Evolutionary conservation across 2,797 vertebrate genomes (phyloP).

Genomic region (Hozukius guyotensis): DNA sequence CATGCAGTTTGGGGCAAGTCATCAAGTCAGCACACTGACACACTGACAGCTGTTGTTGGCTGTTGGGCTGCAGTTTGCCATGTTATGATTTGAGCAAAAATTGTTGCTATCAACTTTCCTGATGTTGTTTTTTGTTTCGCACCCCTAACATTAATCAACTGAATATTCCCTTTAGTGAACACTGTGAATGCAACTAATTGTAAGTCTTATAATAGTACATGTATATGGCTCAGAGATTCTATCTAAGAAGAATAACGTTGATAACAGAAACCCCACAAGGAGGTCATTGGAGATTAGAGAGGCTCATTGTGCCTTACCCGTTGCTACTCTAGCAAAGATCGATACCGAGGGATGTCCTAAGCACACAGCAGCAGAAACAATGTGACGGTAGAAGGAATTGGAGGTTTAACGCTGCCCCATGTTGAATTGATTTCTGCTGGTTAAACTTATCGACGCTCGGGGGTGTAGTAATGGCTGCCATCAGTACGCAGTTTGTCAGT

Average conservation of each 20-base stretch:
- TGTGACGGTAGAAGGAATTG: constrained; percentile 7
- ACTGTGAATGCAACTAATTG: not conserved
- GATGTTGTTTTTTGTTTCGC: too few species aligned
- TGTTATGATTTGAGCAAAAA: too few species aligned
- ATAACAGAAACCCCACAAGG: not conserved
- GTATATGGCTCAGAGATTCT: not conserved
- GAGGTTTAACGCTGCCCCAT: constrained; percentile 3
- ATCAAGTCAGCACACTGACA: too few species aligned
- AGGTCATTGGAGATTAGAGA: constrained; percentile 14
- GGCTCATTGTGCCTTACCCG: not conserved
- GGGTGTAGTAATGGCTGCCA: constrained; percentile 18
- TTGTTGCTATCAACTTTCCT: too few species aligned
- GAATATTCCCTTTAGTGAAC: not conserved
- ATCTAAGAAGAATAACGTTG: not conserved
- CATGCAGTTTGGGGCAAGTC: too few species aligned
- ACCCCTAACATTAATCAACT: too few species aligned
- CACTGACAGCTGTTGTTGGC: too few species aligned
- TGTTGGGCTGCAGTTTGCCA: too few species aligned
- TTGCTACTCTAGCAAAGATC: constrained; percentile 15
- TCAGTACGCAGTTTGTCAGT: constrained; percentile 24
- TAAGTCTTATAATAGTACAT: not conserved
- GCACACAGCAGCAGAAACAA: constrained; percentile 17
- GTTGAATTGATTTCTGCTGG: constrained; percentile 45
- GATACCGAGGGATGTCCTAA: constrained; percentile 17
- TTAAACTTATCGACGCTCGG: constrained; percentile 21